These are phyloP conservation scores for Ochropleura leucogaster DNA, from an alignment of 2,888 invertebrate species.

Conservation along the genomic window DNA sequence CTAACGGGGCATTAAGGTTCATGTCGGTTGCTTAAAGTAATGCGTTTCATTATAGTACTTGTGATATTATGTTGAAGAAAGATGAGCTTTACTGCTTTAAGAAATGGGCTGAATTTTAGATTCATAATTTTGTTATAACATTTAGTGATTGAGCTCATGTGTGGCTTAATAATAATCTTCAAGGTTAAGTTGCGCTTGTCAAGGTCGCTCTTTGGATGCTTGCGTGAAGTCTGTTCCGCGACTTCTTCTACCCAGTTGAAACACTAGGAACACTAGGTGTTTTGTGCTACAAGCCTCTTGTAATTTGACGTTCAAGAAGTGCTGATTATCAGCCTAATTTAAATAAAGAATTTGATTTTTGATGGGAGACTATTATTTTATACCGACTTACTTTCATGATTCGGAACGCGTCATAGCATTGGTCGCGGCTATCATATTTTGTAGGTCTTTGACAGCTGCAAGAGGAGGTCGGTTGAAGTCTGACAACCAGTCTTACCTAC, in stretches of 20 bases:
- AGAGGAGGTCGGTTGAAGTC: too few relatives aligned
- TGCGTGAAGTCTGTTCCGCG: too few relatives aligned
- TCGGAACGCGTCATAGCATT: not conserved
- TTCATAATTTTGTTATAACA: not conserved
- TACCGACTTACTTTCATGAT: not conserved
- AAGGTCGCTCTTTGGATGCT: not conserved
- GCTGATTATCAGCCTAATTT: too few relatives aligned
- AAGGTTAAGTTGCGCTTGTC: not conserved
- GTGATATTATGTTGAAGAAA: not conserved
- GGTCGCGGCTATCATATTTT: too few relatives aligned
- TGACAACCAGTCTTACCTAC: too few relatives aligned
- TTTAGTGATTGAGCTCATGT: not conserved
- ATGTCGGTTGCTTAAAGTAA: conserved; percentile 38
- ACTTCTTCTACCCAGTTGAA: too few relatives aligned
- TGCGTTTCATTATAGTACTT: conserved; percentile 35
- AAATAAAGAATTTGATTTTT: too few relatives aligned
- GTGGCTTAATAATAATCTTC: not conserved
- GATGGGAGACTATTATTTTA: not conserved
- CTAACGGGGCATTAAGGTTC: conserved; percentile 48
- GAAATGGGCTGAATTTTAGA: not conserved
- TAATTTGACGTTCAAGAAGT: too few relatives aligned
- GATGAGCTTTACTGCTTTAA: not conserved
- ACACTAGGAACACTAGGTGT: too few relatives aligned
- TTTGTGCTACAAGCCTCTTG: too few relatives aligned
- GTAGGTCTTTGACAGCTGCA: too few relatives aligned